Evolutionary conservation across 2,113 vertebrate species (phyloP), one percentile per base, ranked within the genome.

Genomic region (Menura novaehollandiae): DNA sequence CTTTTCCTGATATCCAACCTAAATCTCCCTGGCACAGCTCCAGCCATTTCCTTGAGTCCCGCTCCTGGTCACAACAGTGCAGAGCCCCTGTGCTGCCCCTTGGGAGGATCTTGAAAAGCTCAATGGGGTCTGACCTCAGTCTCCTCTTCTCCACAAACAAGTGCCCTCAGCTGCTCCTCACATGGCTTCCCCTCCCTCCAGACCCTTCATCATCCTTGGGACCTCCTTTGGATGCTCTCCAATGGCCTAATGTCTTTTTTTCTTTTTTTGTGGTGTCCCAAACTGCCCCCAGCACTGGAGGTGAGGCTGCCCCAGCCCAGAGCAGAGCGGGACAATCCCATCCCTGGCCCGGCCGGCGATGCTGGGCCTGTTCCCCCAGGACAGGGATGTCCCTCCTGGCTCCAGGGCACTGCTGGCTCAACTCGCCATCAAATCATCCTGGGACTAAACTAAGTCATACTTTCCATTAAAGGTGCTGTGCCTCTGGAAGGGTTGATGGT

Each of bases 1-100:
- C 63, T 69, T 77, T 15, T 3, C 12, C 14, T 43, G 2, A 43
- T 0, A 0, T 21, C 52, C 72, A 67, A 0, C 32, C 32, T 51
- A 0, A 49, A 0, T 32, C 37, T 35, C 39, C 52, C 44, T 59
- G 44, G 0, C 44, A 0, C 26, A 59, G 44, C 62, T 14, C 62
- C 72, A 86, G 44, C 20, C 1, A 0, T 30, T 13, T 24, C 26
- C 19, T 39, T 30, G 10, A 21, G 9, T 3, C 6, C 39, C 3
- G 3, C 32, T 39, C 39, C 55, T 60, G 78, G 5, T 18, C 30
- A 10, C 15, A 46, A 39, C 23, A 33, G 51, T 21, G 79, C 15
- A 28, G 63, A 71, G 56, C 55, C 32, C 80, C 67, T 51, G 24
- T 0, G 2, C 75, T 79, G 66, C 59, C 69, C n/a, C 17, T 68